Conservation (phyloP, 2,797 vertebrate species). For the Lacerta agilis region DNA sequence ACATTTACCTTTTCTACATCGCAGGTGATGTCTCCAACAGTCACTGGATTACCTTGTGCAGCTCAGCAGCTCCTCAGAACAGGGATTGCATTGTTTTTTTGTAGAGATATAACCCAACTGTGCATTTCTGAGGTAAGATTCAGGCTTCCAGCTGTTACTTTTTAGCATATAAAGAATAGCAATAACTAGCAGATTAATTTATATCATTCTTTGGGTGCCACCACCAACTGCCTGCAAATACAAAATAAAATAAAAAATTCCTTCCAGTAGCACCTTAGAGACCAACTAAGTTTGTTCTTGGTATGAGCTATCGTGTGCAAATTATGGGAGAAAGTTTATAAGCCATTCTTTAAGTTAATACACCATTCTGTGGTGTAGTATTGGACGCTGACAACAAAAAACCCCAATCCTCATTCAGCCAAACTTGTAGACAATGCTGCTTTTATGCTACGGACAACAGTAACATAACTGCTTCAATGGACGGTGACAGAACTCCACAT, state of each 20-base stretch:
- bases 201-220: conserved; percentile 41
- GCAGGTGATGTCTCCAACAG: background rate
- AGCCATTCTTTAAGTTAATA: background rate
- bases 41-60: background rate
- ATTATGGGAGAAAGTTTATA: background rate
- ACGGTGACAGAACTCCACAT: background rate
- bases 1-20: conserved; percentile 2
- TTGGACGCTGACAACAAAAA: background rate
- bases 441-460: background rate
- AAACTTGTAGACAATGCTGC: background rate
- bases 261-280: no score
- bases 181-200: conserved; percentile 45
- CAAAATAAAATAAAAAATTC: no score
- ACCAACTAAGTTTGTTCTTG: no score
- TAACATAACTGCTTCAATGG: background rate
- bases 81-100: conserved; percentile 21
- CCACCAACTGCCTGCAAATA: background rate
- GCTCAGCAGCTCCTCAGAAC: conserved; percentile 52
- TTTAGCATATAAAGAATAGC: conserved; percentile 41
- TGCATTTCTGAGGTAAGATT: conserved; percentile 1
- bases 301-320: background rate
- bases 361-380: background rate
- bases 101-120: background rate
- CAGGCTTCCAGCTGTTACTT: conserved; percentile 45
- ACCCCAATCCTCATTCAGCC: no score